Conservation (phyloP, 2,113 vertebrate species). For the Phalacrocorax pelagicus region DNA sequence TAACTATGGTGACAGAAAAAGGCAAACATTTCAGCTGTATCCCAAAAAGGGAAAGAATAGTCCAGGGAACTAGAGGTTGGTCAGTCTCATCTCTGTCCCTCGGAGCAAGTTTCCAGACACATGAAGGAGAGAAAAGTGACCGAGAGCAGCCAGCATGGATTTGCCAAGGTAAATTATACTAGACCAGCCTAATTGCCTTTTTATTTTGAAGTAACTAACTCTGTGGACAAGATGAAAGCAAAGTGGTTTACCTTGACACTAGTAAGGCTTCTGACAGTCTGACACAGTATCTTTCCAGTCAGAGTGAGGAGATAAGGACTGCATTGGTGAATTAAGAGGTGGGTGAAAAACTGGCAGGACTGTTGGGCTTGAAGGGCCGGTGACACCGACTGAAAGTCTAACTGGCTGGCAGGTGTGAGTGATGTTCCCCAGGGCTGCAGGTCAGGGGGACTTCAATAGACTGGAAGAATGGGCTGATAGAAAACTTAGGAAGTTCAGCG, state of each 20-base stretch:
- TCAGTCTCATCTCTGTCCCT: background rate
- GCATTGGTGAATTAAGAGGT: background rate
- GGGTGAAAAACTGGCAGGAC: background rate
- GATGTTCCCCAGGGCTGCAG: background rate
- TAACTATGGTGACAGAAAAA: background rate
- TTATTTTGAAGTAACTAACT: background rate
- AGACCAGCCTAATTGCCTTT: background rate
- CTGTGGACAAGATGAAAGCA: background rate
- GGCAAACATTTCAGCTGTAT: background rate
- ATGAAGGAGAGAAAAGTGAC: background rate
- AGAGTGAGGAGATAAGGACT: background rate
- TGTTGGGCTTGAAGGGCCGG: rapidly evolving
- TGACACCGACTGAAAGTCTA: background rate
- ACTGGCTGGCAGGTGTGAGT: background rate
- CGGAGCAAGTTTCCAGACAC: background rate
- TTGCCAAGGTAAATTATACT: background rate
- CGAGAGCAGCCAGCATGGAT: background rate
- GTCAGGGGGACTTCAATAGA: background rate
- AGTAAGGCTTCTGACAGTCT: background rate
- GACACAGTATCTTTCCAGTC: background rate
- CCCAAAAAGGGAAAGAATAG: background rate
- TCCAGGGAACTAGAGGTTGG: background rate
- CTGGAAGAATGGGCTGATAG: background rate
- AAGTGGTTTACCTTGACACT: background rate
- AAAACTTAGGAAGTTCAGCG: background rate